These are phyloP conservation scores for Adoxophyes honmai DNA, from an alignment of 1,140 invertebrate genomes.

Conservation along the genomic window DNA sequence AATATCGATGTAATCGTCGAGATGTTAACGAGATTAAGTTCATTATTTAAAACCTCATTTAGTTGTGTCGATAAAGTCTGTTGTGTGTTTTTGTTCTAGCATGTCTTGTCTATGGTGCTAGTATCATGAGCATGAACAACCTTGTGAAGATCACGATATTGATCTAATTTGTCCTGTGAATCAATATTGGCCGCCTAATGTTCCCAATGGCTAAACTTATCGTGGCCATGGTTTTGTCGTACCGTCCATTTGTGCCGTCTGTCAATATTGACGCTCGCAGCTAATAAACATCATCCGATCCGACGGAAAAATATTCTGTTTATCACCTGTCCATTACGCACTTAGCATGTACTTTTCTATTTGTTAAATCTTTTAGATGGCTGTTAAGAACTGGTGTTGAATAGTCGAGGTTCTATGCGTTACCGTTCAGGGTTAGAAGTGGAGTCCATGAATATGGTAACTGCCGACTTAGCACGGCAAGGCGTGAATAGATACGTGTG, in stretches of 20 bases:
- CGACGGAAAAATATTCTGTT: slow-evolving; percentile 13
- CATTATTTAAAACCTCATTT: neutral
- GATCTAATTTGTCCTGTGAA: slow-evolving; percentile 6
- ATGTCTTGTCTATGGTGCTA: no score
- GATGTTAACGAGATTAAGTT: neutral
- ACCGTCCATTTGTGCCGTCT: slow-evolving; percentile 4
- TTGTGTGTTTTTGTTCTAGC: no score
- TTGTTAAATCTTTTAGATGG: neutral
- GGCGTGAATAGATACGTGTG: no score
- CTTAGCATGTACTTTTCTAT: slow-evolving; percentile 9
- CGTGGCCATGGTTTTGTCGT: neutral
- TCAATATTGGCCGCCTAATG: neutral
- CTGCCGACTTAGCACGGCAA: no score
- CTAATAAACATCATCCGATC: slow-evolving; percentile 12
- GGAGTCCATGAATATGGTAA: no score
- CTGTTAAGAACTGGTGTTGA: no score
- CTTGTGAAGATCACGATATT: slow-evolving; percentile 11
- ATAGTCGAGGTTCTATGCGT: no score
- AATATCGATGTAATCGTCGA: neutral
- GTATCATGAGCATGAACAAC: neutral
- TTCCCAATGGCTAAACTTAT: neutral
- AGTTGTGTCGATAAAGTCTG: no score
- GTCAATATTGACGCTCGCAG: slow-evolving; percentile 3
- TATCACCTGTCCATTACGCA: slow-evolving; percentile 13
- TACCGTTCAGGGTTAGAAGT: no score